Evolutionary conservation across 2,113 vertebrate species (phyloP).

Genomic region (Hippolais icterina): DNA sequence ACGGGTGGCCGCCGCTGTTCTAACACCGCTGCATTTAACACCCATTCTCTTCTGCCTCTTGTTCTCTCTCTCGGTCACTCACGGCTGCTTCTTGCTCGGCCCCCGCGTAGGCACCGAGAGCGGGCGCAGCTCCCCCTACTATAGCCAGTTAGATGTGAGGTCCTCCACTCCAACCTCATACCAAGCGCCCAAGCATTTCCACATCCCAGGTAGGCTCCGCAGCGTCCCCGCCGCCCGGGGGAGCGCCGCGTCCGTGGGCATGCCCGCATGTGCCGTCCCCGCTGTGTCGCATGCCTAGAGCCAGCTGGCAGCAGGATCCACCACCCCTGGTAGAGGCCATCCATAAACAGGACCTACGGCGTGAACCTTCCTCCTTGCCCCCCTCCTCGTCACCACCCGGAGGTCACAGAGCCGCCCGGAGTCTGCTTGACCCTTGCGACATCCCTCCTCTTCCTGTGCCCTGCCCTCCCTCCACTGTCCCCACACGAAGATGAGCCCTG

Average conservation of each 20-base stretch:
- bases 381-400: neutral
- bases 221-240: neutral
- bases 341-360: conserved; percentile 69
- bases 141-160: conserved; percentile 94
- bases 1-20: neutral
- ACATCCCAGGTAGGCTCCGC: conserved; percentile 96
- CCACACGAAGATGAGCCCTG: neutral
- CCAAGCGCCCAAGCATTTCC: conserved; percentile 98
- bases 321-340: conserved; percentile 57
- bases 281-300: conserved; percentile 57
- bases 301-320: conserved; percentile 56
- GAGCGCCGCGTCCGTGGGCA: conserved; percentile 49
- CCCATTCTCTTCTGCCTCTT: conserved; percentile 70
- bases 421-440: neutral
- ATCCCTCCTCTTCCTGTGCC: neutral
- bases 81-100: conserved; percentile 82
- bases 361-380: neutral
- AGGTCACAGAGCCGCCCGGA: neutral
- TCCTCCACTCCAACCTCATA: conserved; percentile 93
- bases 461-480: neutral
- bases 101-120: conserved; percentile 92
- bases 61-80: conserved; percentile 73
- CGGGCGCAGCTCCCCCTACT: conserved; percentile 97
- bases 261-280: conserved; percentile 57
- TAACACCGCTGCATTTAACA: conserved; percentile 63